Base-by-base conservation (phyloP, 2,888 invertebrate genomes). In the Lochmaea crataegi region DNA sequence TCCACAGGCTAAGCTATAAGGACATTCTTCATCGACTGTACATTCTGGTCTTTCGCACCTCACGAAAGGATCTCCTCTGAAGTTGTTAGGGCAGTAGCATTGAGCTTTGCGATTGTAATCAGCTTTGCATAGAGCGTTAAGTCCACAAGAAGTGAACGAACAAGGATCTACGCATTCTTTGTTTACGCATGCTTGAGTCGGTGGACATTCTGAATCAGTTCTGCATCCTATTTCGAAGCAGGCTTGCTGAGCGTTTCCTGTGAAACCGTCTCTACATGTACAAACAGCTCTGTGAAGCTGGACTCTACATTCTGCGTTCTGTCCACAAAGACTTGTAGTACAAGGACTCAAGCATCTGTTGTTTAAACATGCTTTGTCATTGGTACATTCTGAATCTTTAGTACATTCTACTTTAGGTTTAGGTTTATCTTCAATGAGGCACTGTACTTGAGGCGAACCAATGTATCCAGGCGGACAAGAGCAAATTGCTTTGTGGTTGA, bases 211-310 rank as follows among this genome's bases (percentile, higher is more conserved):
- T 68, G 92, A 92, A 84, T 96, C 94, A 64, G 92, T 92, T 80
- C 94, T 92, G 82, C 97, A 97, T 80, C 96, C 95, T 79, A 95
- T 91, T 83, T 94, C 91, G 81, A 92, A 91, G 82, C 95, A 96
- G 80, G 92, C 91, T 70, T 90, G 90, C 81, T 94, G 92, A 16
- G 95, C 94, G 83, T 95, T 94, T 83, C 96, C 97, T 77, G 94
- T 94, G 82, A 91, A 95, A 48, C 94, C 94, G 79, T 94, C 93
- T 78, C 92, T 89, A 83, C 96, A 96, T 2, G 93, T 91, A 84
- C 96, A 97, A 32, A 93, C 89, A 10, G 95, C 94, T 80, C 95
- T 89, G 82, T 96, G 96, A 74, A 92, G 88, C 86, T 93, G 92
- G 0, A 94, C 93, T 73, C 93, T 89, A 81, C 96, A 96, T 71